Conservation (phyloP, 2,888 invertebrate genomes). For the Eulithis prunata region DNA sequence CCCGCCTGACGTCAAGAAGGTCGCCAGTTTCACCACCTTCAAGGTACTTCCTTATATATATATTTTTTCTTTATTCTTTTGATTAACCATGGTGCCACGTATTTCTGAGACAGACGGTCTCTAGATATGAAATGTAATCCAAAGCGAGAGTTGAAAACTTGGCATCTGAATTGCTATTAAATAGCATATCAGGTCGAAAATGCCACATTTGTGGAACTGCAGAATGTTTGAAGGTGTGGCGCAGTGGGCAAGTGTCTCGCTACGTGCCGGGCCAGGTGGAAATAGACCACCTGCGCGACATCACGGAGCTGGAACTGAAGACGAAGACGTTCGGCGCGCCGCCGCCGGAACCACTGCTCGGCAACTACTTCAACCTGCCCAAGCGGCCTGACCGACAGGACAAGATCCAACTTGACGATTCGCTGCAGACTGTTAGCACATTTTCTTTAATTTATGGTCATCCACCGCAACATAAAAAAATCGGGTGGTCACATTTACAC, state of each 20-base stretch:
- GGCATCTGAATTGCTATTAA: too few species aligned
- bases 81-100: too few species aligned
- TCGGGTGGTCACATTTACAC: too few species aligned
- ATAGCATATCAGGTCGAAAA: too few species aligned
- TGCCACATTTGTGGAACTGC: neutral
- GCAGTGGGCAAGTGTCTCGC: slow-evolving; percentile 76
- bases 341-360: slow-evolving; percentile 83
- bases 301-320: slow-evolving; percentile 70
- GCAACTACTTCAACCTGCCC: slow-evolving; percentile 84
- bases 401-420: slow-evolving; percentile 84
- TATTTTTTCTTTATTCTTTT: too few species aligned
- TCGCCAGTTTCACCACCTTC: slow-evolving; percentile 90
- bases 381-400: slow-evolving; percentile 75
- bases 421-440: slow-evolving; percentile 74
- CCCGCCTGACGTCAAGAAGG: slow-evolving; percentile 90
- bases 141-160: too few species aligned
- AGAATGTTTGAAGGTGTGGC: slow-evolving; percentile 66
- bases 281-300: slow-evolving; percentile 68
- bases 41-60: slow-evolving; percentile 77
- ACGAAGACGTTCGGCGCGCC: slow-evolving; percentile 81
- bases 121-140: too few species aligned
- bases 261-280: slow-evolving; percentile 79
- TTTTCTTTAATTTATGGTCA: too few species aligned
- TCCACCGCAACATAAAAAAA: too few species aligned
- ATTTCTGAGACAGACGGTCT: too few species aligned